Percentiles rank a stretch among this genome's conserved stretches.
Evolutionary conservation across 1,140 invertebrate genomes (phyloP).

Genomic region (Eubasilissa regina): DNA sequence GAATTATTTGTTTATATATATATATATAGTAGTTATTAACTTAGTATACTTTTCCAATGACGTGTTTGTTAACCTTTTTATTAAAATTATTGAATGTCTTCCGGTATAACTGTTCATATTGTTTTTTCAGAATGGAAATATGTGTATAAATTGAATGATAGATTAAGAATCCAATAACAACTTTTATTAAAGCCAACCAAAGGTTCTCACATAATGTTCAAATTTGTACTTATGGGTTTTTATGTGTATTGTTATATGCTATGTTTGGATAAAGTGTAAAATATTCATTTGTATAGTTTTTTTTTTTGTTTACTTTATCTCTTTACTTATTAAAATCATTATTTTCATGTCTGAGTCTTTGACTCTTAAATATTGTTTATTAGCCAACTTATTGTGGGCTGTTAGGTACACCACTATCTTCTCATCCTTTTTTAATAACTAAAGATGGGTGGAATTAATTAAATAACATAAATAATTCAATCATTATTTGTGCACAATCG

Average conservation of each 20-base stretch:
- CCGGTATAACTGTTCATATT: conserved; percentile 38
- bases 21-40: conserved; percentile 43
- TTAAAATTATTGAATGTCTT: conserved; percentile 55
- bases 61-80: conserved; percentile 51
- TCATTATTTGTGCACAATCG: too few relatives aligned
- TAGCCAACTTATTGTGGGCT: too few relatives aligned
- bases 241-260: conserved; percentile 25
- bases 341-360: too few relatives aligned
- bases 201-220: conserved; percentile 23
- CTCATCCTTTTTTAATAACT: too few relatives aligned
- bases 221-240: conserved; percentile 37
- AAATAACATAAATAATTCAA: too few relatives aligned
- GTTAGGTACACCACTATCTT: too few relatives aligned
- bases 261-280: conserved; percentile 7
- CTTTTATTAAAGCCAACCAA: conserved; percentile 3
- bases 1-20: conserved; percentile 38
- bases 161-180: not conserved
- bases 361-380: too few relatives aligned
- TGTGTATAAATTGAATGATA: conserved; percentile 7
- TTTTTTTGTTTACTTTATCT: conserved; percentile 21
- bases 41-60: conserved; percentile 40
- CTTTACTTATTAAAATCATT: not conserved
- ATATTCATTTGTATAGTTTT: conserved; percentile 29
- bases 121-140: conserved; percentile 10
- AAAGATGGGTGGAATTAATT: too few relatives aligned